Evolutionary conservation across 2,797 vertebrate genomes (phyloP).

Genomic region (Buceros bicornis): DNA sequence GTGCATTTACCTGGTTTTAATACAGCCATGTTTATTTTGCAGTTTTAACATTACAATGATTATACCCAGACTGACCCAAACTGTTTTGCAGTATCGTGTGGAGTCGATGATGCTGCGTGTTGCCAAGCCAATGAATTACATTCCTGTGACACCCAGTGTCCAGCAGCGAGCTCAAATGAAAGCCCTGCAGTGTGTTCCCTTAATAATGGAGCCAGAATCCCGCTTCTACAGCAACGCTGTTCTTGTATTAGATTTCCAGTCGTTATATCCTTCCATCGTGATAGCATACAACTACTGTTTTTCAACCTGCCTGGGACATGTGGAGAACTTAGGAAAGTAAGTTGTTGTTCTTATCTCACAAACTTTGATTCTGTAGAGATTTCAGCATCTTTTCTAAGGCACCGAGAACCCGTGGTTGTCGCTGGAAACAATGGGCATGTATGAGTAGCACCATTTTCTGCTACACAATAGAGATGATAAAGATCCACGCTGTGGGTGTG

Average conservation of each 20-base stretch:
- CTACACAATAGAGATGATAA: not conserved
- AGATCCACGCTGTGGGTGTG: rapidly evolving
- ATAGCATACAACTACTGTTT: slow-evolving; percentile 99
- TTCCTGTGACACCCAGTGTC: slow-evolving; percentile 90
- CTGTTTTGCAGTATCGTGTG: slow-evolving; percentile 90
- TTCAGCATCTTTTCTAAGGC: not conserved
- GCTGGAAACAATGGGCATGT: not conserved
- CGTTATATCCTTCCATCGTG: slow-evolving; percentile 95
- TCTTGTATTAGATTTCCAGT: slow-evolving; percentile 96
- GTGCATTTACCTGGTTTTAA: not conserved
- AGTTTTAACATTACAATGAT: not conserved
- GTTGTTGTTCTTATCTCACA: slow-evolving; percentile 55
- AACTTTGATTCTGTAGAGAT: not conserved
- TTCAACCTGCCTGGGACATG: slow-evolving; percentile 95
- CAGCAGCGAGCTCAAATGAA: slow-evolving; percentile 96
- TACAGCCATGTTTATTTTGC: not conserved
- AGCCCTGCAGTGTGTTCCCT: slow-evolving; percentile 91
- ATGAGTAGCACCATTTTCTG: not conserved
- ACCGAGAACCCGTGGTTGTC: not conserved
- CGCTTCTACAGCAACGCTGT: slow-evolving; percentile 98
- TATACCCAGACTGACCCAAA: not conserved
- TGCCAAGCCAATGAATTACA: slow-evolving; percentile 97
- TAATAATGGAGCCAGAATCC: slow-evolving; percentile 97
- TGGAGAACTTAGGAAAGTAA: slow-evolving; percentile 96
- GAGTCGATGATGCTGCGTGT: slow-evolving; percentile 99